Percentiles rank a stretch among this genome's conserved stretches.
phyloP scores from a whole-genome alignment of 2,113 vertebrate species.

The Eidolon helvum region DNA sequence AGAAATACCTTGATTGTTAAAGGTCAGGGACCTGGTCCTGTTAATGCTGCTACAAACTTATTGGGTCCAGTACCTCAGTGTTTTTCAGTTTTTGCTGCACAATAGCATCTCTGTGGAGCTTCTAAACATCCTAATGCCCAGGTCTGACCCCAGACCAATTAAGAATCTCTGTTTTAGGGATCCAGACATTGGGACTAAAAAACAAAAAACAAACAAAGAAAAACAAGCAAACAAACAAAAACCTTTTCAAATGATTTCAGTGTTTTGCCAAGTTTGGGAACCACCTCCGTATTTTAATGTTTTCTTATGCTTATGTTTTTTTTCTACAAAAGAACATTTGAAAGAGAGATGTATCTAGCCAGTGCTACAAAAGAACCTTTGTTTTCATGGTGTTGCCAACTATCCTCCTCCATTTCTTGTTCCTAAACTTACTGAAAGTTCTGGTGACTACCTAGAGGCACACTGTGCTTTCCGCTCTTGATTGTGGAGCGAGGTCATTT shows the following conservation, averaged over 20 bases:
- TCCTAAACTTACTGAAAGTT: not conserved
- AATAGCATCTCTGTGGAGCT: not conserved
- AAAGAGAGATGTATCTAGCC: not conserved
- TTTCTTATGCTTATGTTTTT: not conserved
- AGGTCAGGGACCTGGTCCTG: not conserved
- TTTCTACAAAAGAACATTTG: not conserved
- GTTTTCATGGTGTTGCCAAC: not conserved
- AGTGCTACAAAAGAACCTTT: not conserved
- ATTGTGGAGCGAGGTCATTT: not conserved
- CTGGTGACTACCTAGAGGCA: no score
- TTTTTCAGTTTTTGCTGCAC: not conserved
- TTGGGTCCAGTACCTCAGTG: not conserved
- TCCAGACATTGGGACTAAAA: not conserved
- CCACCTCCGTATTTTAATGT: not conserved
- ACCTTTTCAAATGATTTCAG: not conserved
- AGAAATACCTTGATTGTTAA: not conserved
- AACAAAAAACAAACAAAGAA: not conserved
- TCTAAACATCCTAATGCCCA: not conserved
- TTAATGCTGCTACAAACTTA: not conserved
- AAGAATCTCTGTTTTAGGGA: not conserved
- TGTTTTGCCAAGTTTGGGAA: not conserved
- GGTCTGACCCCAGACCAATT: not conserved
- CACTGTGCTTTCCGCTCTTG: not conserved
- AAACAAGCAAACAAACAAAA: not conserved
- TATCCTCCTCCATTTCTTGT: not conserved